phyloP scores from a whole-genome alignment of 2,113 vertebrate species.

The Cochlearius cochlearius region DNA sequence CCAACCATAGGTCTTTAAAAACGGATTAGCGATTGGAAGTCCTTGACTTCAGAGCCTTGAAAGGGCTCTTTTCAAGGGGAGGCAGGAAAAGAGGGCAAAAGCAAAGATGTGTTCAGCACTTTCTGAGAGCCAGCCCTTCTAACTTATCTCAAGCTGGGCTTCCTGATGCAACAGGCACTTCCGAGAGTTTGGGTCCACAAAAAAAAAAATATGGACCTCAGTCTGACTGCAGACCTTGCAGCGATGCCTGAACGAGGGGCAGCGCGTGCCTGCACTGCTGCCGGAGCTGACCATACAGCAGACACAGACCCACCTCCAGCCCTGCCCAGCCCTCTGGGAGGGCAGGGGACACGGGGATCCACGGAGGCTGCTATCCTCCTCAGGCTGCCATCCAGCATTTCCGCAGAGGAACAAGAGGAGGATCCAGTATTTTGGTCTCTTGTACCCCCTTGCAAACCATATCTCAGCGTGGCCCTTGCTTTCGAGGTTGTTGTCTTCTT shows the following conservation, averaged over 20 bases:
- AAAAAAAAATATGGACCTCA: neutral
- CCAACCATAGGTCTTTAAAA: neutral
- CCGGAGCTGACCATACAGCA: neutral
- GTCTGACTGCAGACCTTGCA: neutral
- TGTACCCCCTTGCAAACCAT: neutral
- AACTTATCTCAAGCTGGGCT: neutral
- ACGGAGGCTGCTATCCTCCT: neutral
- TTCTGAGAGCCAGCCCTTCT: neutral
- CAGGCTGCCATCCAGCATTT: neutral
- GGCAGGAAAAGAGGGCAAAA: neutral
- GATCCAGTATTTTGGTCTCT: neutral
- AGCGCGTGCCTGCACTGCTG: rapidly evolving
- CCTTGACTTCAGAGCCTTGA: neutral
- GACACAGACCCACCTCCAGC: neutral
- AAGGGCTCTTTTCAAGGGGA: neutral
- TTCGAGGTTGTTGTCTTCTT: neutral
- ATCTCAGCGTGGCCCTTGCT: neutral
- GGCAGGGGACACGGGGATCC: rapidly evolving
- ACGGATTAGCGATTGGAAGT: neutral
- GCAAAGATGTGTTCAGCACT: neutral
- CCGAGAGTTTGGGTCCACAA: neutral
- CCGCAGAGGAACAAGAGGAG: neutral
- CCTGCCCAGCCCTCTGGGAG: neutral
- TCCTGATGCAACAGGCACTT: neutral
- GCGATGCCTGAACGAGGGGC: neutral